These are phyloP conservation scores for Aurelia sp. DNA, from an alignment of 30 jellyfish, hydroid and myxozoan genomes.

Conservation along the genomic window DNA sequence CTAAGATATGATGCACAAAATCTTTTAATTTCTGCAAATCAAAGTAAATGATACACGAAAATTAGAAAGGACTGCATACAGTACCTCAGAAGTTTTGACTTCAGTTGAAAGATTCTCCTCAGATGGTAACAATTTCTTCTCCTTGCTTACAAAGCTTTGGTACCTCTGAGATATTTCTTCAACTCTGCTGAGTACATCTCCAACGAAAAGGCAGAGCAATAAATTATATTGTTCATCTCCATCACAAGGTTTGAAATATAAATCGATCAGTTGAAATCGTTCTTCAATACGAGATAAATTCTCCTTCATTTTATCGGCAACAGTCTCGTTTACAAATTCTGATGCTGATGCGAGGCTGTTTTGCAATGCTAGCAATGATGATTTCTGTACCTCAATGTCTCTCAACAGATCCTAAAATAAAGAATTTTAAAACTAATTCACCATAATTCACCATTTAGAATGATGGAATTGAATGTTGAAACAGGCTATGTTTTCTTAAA, in stretches of 20 bases:
- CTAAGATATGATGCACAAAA: too few species aligned
- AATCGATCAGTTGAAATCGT: slow-evolving; percentile 37
- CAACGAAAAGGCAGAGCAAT: slow-evolving; percentile 26
- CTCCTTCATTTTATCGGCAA: slow-evolving; percentile 6
- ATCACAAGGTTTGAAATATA: slow-evolving; percentile 57
- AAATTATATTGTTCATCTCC: slow-evolving; percentile 47
- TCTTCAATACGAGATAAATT: slow-evolving; percentile 31
- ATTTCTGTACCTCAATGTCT: slow-evolving; percentile 66
- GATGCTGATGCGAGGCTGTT: slow-evolving; percentile 35
- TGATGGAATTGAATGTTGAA: too few species aligned
- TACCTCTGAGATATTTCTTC: slow-evolving; percentile 22
- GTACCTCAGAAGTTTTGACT: slow-evolving; percentile 32
- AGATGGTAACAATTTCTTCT: slow-evolving; percentile 1
- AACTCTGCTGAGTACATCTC: not conserved
- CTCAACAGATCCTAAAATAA: slow-evolving; percentile 50
- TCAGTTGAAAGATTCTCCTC: slow-evolving; percentile 1
- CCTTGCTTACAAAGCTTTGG: not conserved
- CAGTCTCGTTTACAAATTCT: not conserved
- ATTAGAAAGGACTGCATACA: not conserved
- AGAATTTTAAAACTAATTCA: too few species aligned
- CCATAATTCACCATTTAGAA: too few species aligned
- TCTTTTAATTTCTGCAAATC: too few species aligned
- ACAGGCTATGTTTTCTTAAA: too few species aligned
- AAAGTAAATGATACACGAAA: not conserved
- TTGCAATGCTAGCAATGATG: slow-evolving; percentile 37